Evolutionary conservation across 2,113 vertebrate species (phyloP), one percentile per base, ranked within the genome.

Genomic region (Cromileptes altivelis): DNA sequence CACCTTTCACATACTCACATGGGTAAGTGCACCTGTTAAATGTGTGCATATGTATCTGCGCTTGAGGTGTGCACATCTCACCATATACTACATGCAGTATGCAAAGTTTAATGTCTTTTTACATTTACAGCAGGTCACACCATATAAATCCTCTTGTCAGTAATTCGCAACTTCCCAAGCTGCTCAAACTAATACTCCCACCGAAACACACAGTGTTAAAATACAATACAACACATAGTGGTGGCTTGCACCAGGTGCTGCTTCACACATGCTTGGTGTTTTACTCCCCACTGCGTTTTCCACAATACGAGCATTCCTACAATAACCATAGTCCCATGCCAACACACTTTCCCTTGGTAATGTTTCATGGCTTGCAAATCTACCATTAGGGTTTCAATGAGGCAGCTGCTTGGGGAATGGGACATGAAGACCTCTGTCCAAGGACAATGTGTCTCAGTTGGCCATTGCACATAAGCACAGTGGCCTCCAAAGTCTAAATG

Each of bases 291-390:
- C 84, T 86, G 85, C 89, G 87, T 70, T 68, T 78, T 84, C 72
- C 75, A 82, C 85, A 87, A 85, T 85, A 88, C n/a, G 75, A 49
- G 63, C 85, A 67, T 88, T 80, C 57, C 89, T 87, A 78, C 14
- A 86, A 92, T 93, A 88, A 89, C 91, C 91, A 84, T 91, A 93
- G 94, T 94, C 91, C 94, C 92, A 92, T 91, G 85, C 90, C 96
- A 95, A 95, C 93, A 94, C 93, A 89, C 61, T 94, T 94, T 89
- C 88, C 82, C 86, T 84, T 84, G 70, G 87, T 84, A 76, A 89
- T 88, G 86, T 91, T 95, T 96, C 94, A 95, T 94, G 94, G 49
- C 78, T 90, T 75, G 87, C 86, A 90, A 84, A 81, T 89, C 70
- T 90, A 84, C 57, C 50, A 57, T 63, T 84, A 63, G 80, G 56